Conservation (phyloP, 2,113 vertebrate species). For the Trachemys scripta region DNA sequence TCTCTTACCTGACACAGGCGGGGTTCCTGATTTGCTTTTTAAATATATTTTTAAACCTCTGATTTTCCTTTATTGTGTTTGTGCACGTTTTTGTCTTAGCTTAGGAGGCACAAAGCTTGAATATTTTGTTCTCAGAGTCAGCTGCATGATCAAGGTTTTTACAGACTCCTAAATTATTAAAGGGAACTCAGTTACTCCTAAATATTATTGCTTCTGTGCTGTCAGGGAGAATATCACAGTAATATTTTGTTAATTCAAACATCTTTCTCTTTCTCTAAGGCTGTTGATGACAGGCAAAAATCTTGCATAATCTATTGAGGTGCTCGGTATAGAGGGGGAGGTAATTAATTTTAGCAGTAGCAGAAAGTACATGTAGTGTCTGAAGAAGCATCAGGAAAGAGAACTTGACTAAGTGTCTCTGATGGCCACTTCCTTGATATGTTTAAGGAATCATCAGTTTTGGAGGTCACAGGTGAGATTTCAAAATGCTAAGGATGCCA, state of each 20-base stretch:
- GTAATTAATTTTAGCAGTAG: conserved; percentile 16
- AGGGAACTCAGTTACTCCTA: conserved; percentile 16
- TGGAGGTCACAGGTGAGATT: accelerated
- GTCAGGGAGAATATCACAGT: conserved; percentile 68
- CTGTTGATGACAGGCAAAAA: conserved; percentile 37
- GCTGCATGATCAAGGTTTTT: conserved; percentile 48
- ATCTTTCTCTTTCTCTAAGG: conserved; percentile 44
- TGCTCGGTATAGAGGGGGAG: conserved; percentile 13
- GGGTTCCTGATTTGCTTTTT: conserved; percentile 19
- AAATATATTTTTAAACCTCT: neutral
- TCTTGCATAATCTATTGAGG: neutral
- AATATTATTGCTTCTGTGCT: conserved; percentile 50
- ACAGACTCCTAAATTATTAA: conserved; percentile 65
- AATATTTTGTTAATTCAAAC: conserved; percentile 72
- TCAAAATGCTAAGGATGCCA: accelerated
- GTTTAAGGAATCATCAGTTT: accelerated
- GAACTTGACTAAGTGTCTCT: neutral
- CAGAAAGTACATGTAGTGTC: neutral
- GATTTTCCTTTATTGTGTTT: conserved; percentile 20
- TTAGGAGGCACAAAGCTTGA: conserved; percentile 56
- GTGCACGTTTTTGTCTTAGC: conserved; percentile 44
- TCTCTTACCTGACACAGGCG: neutral
- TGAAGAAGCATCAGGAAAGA: accelerated
- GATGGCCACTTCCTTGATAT: accelerated
- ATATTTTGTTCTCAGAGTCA: conserved; percentile 54